Evolutionary conservation across 92 coral and sea anemone genomes (phyloP).

Genomic region (Heliopora coerulea): DNA sequence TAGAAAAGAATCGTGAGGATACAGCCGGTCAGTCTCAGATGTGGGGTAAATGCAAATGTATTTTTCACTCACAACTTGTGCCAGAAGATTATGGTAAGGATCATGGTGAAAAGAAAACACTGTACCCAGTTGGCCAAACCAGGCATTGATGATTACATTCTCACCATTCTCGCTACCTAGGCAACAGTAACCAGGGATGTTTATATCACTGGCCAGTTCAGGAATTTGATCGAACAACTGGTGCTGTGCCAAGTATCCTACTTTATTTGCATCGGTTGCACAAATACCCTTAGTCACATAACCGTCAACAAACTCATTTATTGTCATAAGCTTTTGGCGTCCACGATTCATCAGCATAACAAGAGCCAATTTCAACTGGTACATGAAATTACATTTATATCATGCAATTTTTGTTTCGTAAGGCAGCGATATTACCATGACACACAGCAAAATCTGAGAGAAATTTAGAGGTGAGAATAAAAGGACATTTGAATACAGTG

Average conservation of each 20-base stretch:
- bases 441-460: too few species aligned
- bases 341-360: constrained; percentile 93
- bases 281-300: constrained; percentile 52
- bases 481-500: too few species aligned
- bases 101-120: constrained; percentile 92
- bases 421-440: too few species aligned
- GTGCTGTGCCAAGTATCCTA: constrained; percentile 89
- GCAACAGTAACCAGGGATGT: constrained; percentile 91
- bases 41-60: constrained; percentile 73
- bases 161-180: constrained; percentile 67
- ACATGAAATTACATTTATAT: too few species aligned
- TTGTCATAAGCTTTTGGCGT: constrained; percentile 85
- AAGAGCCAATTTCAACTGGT: constrained; percentile 86
- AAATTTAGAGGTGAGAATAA: too few species aligned
- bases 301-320: constrained; percentile 70
- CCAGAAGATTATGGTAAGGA: constrained; percentile 80
- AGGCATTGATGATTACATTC: constrained; percentile 80
- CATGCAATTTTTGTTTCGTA: too few species aligned
- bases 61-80: constrained; percentile 91
- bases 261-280: constrained; percentile 43
- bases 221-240: constrained; percentile 96
- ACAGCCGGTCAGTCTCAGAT: constrained; percentile 70
- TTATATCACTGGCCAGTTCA: constrained; percentile 73
- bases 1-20: constrained; percentile 76
- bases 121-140: constrained; percentile 97